Evolutionary conservation across 2,113 vertebrate genomes (phyloP).

Genomic region (Struthidea cinerea): DNA sequence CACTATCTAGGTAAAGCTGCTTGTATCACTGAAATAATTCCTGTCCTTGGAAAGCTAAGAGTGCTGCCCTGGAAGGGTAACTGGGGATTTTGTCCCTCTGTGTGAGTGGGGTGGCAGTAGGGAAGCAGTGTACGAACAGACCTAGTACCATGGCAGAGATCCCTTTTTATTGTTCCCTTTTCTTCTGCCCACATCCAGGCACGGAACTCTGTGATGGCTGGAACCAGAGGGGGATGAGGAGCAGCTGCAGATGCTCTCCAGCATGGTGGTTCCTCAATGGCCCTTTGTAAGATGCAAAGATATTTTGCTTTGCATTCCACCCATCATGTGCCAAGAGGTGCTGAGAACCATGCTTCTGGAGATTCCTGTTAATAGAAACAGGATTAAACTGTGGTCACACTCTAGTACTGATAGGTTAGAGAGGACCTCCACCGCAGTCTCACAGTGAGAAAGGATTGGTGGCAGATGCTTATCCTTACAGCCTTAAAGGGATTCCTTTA

Average conservation of each 20-base stretch:
- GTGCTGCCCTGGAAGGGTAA: accelerated
- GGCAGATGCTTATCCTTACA: neutral
- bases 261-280: neutral
- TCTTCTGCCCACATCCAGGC: neutral
- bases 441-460: neutral
- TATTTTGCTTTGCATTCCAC: neutral
- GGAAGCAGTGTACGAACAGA: neutral
- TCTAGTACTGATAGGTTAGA: neutral
- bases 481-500: neutral
- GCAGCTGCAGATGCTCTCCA: neutral
- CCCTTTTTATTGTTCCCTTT: neutral
- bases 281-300: neutral
- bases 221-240: neutral
- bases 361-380: neutral
- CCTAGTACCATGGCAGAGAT: neutral
- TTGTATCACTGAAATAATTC: neutral
- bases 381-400: neutral
- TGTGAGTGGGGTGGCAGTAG: neutral
- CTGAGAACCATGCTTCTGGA: neutral
- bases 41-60: neutral
- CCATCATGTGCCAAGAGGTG: neutral
- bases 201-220: accelerated
- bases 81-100: neutral
- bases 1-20: neutral
- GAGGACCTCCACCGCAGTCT: neutral